These are phyloP conservation scores for Cylindroiulus punctatus DNA, from an alignment of 2,888 invertebrate species.

Conservation along the genomic window DNA sequence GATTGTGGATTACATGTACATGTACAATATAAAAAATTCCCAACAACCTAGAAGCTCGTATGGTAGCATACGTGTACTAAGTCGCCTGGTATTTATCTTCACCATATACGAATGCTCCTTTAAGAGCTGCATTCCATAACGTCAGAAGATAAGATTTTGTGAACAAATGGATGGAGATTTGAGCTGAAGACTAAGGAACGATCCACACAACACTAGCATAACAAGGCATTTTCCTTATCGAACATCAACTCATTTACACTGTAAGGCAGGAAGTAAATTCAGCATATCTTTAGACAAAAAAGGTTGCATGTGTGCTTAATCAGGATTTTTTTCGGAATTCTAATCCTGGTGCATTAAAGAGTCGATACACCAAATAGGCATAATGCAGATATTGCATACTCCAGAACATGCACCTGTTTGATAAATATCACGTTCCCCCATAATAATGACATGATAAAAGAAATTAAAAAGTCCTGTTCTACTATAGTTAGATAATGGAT, in stretches of 20 bases:
- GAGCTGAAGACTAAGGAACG: background rate
- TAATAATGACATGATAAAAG: background rate
- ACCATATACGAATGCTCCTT: background rate
- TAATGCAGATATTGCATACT: background rate
- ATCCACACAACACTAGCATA: background rate
- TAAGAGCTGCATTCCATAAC: background rate
- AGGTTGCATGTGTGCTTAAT: background rate
- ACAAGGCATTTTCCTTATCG: background rate
- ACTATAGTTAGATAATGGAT: background rate
- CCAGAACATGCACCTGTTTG: conserved; percentile 14
- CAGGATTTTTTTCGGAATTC: background rate
- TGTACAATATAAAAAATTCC: background rate
- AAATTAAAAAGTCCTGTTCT: background rate
- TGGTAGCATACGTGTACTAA: too few relatives aligned
- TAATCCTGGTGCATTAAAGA: too few relatives aligned
- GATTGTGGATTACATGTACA: too few relatives aligned
- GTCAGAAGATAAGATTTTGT: conserved; percentile 19
- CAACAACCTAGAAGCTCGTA: background rate
- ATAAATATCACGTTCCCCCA: background rate
- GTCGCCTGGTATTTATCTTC: conserved; percentile 9
- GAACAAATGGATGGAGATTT: conserved; percentile 13
- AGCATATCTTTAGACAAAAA: conserved; percentile 24
- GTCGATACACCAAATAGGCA: background rate
- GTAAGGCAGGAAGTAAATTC: conserved; percentile 2
- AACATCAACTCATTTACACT: background rate